These are phyloP conservation scores for Echiichthys vipera DNA, from an alignment of 2,797 vertebrate genomes.

Conservation along the genomic window DNA sequence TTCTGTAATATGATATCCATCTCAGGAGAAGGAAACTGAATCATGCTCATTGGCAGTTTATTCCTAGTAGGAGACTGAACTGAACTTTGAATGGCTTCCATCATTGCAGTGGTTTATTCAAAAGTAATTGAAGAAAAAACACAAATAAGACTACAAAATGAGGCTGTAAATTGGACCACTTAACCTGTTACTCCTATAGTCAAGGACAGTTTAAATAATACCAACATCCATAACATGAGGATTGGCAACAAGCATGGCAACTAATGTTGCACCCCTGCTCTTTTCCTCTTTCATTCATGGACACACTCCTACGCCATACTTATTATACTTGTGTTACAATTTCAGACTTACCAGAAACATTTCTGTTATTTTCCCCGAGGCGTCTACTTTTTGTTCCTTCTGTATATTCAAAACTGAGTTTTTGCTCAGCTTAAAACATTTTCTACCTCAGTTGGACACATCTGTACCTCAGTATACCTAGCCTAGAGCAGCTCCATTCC, in stretches of 20 bases:
- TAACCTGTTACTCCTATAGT: neutral
- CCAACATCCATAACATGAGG: too few species aligned
- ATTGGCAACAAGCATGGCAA: too few species aligned
- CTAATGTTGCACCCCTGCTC: neutral
- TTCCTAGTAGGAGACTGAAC: neutral
- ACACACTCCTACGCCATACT: neutral
- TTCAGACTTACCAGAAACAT: neutral
- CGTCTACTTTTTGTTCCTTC: neutral
- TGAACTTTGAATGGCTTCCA: too few species aligned
- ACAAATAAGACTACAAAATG: neutral
- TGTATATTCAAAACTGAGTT: neutral
- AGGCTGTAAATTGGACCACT: neutral
- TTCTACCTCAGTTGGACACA: neutral
- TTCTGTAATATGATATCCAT: slow-evolving; percentile 24
- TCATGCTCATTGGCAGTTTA: slow-evolving; percentile 2
- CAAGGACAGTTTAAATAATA: neutral
- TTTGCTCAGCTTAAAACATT: neutral
- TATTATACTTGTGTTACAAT: neutral
- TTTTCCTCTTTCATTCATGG: neutral
- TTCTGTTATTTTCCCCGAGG: neutral
- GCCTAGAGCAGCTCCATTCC: neutral
- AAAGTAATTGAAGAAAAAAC: neutral
- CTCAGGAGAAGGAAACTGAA: neutral
- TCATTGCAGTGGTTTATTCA: neutral
- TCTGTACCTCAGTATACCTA: neutral